Base-by-base conservation (phyloP, 1,140 invertebrate genomes). In the Drosophila bipectinata region DNA sequence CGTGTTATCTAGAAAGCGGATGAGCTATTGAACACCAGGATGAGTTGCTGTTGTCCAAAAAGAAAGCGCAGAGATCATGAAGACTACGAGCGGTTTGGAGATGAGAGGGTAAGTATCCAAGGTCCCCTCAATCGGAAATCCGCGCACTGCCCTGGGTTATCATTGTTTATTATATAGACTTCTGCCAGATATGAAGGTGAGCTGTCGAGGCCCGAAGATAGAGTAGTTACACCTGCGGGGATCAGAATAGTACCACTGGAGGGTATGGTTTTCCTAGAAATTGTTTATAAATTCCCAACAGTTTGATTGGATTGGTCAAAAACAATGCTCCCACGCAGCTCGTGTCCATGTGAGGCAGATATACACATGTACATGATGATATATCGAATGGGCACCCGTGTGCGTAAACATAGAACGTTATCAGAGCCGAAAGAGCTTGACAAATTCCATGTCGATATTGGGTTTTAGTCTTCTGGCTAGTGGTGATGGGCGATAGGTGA, bases 401-500 rank as follows among this genome's bases (percentile, higher is more conserved):
- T 44, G 41, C 15, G 41, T 44, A n/a, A n/a, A 12, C 9, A 44
- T 14, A 10, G 10, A 15, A 14, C 14, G 41, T 44, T 44, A 44
- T 44, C 41, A 44, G 14, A 44, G 10, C 9, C n/a, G 39, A 4
- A 44, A 44, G 8, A 18, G 14, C 15, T 18, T 3, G 6, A 15
- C 14, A 44, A 14, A 44, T 44, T 44, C 41, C n/a, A 44, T 44
- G n/a, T 44, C 41, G 41, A 44, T 44, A 44, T 18, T 44, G 7
- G 8, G 14, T 44, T 44, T 44, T 44, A 37, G 34, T 37, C 34
- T 37, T 37, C 10, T 37, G 34, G 34, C 34, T 4, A 37, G 4
- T 37, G 34, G 34, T n/a, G 34, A 37, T 37, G 10, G 34, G 34
- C 34, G 10, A 12, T 37, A 37, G 34, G 34, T 37, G 34, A 37